phyloP scores from a whole-genome alignment of 37 sponge, comb jelly and placozoan species.

The Eunapius fragilis region DNA sequence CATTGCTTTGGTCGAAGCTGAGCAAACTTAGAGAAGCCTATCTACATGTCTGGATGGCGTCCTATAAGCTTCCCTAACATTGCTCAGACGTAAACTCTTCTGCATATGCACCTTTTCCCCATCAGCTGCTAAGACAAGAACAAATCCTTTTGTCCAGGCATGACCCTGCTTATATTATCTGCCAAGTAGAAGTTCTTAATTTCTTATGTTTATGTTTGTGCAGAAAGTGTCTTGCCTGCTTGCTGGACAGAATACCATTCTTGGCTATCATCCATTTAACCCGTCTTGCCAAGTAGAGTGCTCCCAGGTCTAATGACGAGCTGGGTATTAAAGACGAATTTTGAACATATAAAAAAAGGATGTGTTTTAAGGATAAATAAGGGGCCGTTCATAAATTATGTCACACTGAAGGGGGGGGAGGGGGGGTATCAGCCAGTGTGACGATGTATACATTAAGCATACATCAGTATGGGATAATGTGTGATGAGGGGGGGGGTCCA shows the following conservation, averaged over 20 bases:
- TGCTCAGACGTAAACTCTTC: constrained; percentile 37
- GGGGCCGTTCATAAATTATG: too few species aligned
- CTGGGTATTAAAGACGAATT: too few species aligned
- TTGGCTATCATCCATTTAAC: constrained; percentile 21
- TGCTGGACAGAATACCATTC: constrained; percentile 26
- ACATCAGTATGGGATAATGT: too few species aligned
- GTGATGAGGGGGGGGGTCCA: too few species aligned
- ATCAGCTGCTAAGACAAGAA: constrained; percentile 13
- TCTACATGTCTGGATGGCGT: constrained; percentile 14
- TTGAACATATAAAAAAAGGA: too few species aligned
- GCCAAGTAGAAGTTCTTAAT: constrained; percentile 23
- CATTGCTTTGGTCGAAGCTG: constrained; percentile 53
- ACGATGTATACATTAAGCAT: too few species aligned
- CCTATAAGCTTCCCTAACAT: constrained; percentile 41
- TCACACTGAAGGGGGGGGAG: too few species aligned
- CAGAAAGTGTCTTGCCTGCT: neutral
- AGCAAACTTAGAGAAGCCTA: constrained; percentile 69
- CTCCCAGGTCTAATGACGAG: too few species aligned
- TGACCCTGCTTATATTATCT: constrained; percentile 44
- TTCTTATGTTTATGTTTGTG: neutral
- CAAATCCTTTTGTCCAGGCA: constrained; percentile 64
- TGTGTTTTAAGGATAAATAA: too few species aligned
- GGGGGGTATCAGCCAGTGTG: too few species aligned
- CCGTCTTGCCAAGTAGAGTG: too few species aligned
- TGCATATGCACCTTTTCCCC: constrained; percentile 16